Evolutionary conservation across 2,113 vertebrate genomes (phyloP).

Genomic region (Peromyscus californicus): DNA sequence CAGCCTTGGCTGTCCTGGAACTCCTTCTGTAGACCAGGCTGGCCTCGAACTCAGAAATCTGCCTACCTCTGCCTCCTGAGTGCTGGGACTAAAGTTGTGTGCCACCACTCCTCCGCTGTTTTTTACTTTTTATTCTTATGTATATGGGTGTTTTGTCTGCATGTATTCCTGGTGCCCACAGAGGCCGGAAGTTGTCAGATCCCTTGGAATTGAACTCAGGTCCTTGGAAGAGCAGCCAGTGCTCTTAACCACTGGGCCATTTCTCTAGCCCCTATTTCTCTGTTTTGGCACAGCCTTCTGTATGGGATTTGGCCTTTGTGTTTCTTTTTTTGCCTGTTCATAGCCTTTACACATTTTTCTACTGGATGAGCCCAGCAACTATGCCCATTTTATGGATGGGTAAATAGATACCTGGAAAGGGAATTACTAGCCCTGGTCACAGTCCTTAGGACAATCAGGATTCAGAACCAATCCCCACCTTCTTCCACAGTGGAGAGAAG

Average conservation of each 20-base stretch:
- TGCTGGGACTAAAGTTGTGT: not conserved
- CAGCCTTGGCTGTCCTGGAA: not conserved
- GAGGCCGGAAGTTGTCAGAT: not conserved
- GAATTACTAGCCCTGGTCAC: not conserved
- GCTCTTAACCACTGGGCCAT: not conserved
- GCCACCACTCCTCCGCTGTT: not conserved
- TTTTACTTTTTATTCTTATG: not conserved
- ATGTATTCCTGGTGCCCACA: not conserved
- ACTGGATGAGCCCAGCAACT: not conserved
- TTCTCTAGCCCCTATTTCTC: not conserved
- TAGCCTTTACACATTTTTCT: not conserved
- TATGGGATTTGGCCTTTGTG: not conserved
- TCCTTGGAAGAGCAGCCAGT: not conserved
- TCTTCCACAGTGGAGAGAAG: not conserved
- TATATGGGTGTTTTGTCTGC: not conserved
- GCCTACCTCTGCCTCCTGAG: not conserved
- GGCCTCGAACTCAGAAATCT: not conserved
- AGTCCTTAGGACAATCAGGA: not conserved
- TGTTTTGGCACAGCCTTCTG: not conserved
- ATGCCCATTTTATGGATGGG: not conserved
- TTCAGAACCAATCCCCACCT: not conserved
- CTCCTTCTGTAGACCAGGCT: not conserved
- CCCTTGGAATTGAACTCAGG: not conserved
- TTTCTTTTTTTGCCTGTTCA: conserved; percentile 43
- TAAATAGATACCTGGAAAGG: not conserved